phyloP scores from a whole-genome alignment of 2,888 invertebrate species.

The Exocentrus adspersus region DNA sequence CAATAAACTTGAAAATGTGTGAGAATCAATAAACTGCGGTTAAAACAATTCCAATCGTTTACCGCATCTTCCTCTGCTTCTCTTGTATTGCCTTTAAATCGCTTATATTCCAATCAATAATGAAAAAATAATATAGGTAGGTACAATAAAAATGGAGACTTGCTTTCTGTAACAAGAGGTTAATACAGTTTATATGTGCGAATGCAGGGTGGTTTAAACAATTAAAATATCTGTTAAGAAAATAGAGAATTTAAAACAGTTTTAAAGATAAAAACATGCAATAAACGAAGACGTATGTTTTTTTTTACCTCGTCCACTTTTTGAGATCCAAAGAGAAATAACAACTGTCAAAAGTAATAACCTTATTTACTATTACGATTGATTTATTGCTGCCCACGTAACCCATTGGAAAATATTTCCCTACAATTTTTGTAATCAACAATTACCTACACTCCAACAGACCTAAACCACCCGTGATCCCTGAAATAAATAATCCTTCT shows the following conservation, averaged over 20 bases:
- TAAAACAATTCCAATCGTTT: conserved; percentile 42
- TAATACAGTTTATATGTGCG: too few relatives aligned
- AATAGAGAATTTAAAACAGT: too few relatives aligned
- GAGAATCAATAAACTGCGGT: conserved; percentile 45
- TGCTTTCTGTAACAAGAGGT: background rate
- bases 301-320: too few relatives aligned
- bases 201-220: too few relatives aligned
- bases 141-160: background rate
- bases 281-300: too few relatives aligned
- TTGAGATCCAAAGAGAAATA: too few relatives aligned
- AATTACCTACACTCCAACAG: conserved; percentile 7
- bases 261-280: too few relatives aligned
- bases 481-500: conserved; percentile 20
- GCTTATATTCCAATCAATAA: background rate
- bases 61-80: conserved; percentile 33
- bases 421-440: background rate
- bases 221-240: too few relatives aligned
- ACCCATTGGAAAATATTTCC: background rate
- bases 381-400: background rate
- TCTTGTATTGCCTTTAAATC: background rate
- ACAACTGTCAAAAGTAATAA: too few relatives aligned
- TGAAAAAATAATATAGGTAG: too few relatives aligned
- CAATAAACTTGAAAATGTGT: conserved; percentile 35
- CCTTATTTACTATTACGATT: too few relatives aligned
- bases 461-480: background rate